Percentiles rank a stretch among this genome's conserved stretches.
phyloP scores from a whole-genome alignment of 2,113 vertebrate species.

The Tor tambroides region DNA sequence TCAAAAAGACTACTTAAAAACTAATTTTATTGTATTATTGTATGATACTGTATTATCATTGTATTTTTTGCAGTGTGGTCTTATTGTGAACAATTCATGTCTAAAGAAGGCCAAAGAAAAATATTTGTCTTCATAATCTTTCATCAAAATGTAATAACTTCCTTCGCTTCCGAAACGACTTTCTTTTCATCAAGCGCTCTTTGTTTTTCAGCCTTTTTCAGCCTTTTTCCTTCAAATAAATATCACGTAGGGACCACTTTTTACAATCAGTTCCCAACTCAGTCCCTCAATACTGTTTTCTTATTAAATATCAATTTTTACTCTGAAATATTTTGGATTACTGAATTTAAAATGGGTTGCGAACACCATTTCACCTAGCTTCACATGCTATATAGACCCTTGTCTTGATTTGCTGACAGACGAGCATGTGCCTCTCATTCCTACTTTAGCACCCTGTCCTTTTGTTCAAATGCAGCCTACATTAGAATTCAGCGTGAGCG shows the following conservation, averaged over 20 bases:
- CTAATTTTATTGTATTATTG: too few relatives aligned
- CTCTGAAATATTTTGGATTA: neutral
- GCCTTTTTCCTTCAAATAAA: neutral
- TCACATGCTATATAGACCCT: neutral
- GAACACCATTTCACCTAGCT: neutral
- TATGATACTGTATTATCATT: too few relatives aligned
- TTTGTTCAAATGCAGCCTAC: slow-evolving; percentile 9
- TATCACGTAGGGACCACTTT: neutral
- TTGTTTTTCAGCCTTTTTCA: neutral
- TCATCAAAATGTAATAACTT: neutral
- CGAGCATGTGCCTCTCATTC: neutral
- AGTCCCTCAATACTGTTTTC: neutral
- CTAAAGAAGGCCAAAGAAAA: neutral
- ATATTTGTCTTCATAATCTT: neutral
- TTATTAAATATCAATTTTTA: neutral
- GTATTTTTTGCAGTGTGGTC: neutral
- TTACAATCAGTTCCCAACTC: neutral
- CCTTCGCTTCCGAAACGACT: neutral
- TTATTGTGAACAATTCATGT: too few relatives aligned
- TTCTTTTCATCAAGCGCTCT: neutral
- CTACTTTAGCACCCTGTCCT: neutral
- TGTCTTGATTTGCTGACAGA: neutral
- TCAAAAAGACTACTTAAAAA: too few relatives aligned
- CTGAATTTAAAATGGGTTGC: neutral
- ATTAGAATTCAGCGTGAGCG: slow-evolving; percentile 25